Conservation (phyloP, 1,140 invertebrate species). For the Drosophila persimilis region DNA sequence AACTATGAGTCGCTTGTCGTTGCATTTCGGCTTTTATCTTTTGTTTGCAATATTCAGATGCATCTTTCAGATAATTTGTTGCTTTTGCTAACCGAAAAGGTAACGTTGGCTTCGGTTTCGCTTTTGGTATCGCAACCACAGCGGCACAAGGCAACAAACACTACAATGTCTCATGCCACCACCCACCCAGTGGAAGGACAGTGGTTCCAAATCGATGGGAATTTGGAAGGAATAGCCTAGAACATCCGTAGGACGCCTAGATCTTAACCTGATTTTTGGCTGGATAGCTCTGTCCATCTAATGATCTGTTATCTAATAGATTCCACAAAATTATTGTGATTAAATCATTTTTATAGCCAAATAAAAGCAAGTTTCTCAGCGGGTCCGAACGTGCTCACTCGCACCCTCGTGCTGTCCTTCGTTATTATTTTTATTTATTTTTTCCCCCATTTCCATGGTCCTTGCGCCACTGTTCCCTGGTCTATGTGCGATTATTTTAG, state of each 20-base stretch:
- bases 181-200: slow-evolving; percentile 37
- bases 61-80: slow-evolving; percentile 78
- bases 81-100: slow-evolving; percentile 63
- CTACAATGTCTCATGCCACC: slow-evolving; percentile 13
- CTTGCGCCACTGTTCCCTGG: slow-evolving; percentile 7
- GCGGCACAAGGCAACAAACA: background rate
- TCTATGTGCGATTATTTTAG: slow-evolving; percentile 78
- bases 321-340: too few relatives aligned
- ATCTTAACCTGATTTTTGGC: too few relatives aligned
- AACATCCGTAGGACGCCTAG: too few relatives aligned
- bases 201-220: slow-evolving; percentile 1
- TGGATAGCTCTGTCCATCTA: too few relatives aligned
- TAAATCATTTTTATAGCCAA: too few relatives aligned
- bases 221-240: background rate
- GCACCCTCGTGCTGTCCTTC: too few relatives aligned
- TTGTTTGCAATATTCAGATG: slow-evolving; percentile 82
- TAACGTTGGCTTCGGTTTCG: slow-evolving; percentile 49
- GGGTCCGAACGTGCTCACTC: too few relatives aligned
- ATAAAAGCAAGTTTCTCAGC: too few relatives aligned
- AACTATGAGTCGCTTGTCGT: slow-evolving; percentile 71
- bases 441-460: slow-evolving; percentile 11
- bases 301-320: too few relatives aligned
- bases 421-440: background rate
- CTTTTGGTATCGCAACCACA: slow-evolving; percentile 37
- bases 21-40: slow-evolving; percentile 79